Base-by-base conservation (phyloP, 2,797 vertebrate species). In the Oreonectes daqikongensis region DNA sequence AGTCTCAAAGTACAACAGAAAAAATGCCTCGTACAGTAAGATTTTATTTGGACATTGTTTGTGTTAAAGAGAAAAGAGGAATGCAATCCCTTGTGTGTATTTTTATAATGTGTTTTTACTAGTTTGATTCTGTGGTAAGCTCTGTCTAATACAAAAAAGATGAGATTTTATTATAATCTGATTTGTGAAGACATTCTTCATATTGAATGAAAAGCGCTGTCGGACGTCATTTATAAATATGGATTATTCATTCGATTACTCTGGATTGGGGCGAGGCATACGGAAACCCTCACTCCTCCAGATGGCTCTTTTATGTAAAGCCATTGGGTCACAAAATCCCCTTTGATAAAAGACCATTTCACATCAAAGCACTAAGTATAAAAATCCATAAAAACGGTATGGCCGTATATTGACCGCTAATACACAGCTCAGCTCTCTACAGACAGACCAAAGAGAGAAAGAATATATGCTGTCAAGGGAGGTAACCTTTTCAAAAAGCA, bases 271-370 rank as follows among this genome's bases (percentile, higher is more conserved):
- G 7, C 22, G 50, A 79, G 52, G 55, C 80, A 74, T 79, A 82
- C 59, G 68, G 63, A 69, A 71, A 69, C 22, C 59, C 76, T 82
- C 66, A 55, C 64, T 40, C 11, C 17, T 78, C 78, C 79, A 86
- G 83, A 85, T 84, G 82, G 72, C 72, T 69, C 32, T 71, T 82
- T 77, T 44, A 83, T 77, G 64, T 83, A 67, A 84, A 69, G 38
- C 63, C 46, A 73, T 35, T 35, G 52, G 75, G 79, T 82, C 73
- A 78, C 52, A 63, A 72, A 79, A 72, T 61, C 71, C 32, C 52
- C 35, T 71, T 38, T 4, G 48, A 46, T 63, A 53, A 57, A 69
- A 71, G 22, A 11, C 20, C 12, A 65, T 64, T 75, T 48, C 42
- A 60, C 46, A 26, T 77, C 24, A 71, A 63, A 30, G 4, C 32